Percentiles rank a stretch among this genome's conserved stretches.
These are phyloP conservation scores for Hydraecia micacea DNA, from an alignment of 2,888 invertebrate genomes.

Conservation along the genomic window DNA sequence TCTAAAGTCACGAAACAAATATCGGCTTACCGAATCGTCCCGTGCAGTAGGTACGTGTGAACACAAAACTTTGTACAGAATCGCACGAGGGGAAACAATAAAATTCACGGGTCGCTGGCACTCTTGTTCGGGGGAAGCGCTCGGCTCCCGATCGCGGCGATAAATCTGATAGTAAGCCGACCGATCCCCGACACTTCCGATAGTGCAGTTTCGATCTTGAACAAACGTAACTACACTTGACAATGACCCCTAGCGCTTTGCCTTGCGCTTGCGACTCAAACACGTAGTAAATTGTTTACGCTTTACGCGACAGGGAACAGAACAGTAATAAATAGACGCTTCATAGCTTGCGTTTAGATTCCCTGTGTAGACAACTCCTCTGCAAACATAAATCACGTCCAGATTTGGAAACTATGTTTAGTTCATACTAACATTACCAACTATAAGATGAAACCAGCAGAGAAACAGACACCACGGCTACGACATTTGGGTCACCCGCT, in stretches of 20 bases:
- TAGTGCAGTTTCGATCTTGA: slow-evolving; percentile 73
- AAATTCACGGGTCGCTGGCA: slow-evolving; percentile 85
- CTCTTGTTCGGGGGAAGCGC: slow-evolving; percentile 67
- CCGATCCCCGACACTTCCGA: slow-evolving; percentile 77
- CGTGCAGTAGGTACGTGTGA: slow-evolving; percentile 66
- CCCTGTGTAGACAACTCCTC: slow-evolving; percentile 41
- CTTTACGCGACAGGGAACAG: slow-evolving; percentile 43
- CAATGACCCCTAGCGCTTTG: slow-evolving; percentile 57
- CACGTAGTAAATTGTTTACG: slow-evolving; percentile 53
- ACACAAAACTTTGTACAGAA: slow-evolving; percentile 80
- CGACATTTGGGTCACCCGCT: slow-evolving; percentile 25
- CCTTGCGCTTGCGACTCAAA: slow-evolving; percentile 42
- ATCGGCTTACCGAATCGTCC: slow-evolving; percentile 73
- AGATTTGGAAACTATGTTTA: slow-evolving; percentile 28
- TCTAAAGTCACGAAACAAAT: slow-evolving; percentile 75
- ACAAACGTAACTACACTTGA: slow-evolving; percentile 63
- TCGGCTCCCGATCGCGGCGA: slow-evolving; percentile 71
- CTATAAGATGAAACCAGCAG: slow-evolving; percentile 20
- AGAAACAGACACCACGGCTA: background rate
- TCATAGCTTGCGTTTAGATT: slow-evolving; percentile 41
- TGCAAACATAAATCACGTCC: slow-evolving; percentile 46
- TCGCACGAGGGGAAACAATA: slow-evolving; percentile 83
- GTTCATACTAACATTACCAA: background rate
- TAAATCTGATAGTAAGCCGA: slow-evolving; percentile 80
- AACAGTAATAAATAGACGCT: slow-evolving; percentile 51